Percentiles rank a stretch among this genome's conserved stretches.
Conservation (phyloP, 2,797 vertebrate genomes). For the Catamblyrhynchus diadema region DNA sequence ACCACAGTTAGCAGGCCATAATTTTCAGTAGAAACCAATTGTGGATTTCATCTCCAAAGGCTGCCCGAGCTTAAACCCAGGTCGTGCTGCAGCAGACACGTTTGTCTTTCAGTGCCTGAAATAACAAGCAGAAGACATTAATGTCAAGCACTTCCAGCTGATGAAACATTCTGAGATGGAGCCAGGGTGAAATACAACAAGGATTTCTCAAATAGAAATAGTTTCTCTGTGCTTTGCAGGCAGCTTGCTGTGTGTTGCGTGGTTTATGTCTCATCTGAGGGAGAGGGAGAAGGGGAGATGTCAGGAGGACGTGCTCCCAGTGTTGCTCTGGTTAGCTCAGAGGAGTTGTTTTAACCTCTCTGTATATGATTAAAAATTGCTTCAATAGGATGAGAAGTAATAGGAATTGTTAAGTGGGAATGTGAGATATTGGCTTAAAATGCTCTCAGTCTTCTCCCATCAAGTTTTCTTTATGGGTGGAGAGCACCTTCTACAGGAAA, state of each 20-base stretch:
- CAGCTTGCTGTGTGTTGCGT: neutral
- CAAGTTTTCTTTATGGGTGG: constrained; percentile 72
- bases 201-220: constrained; percentile 23
- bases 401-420: neutral
- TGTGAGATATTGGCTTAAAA: neutral
- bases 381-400: neutral
- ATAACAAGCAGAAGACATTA: constrained; percentile 50
- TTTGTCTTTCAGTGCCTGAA: constrained; percentile 53
- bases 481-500: constrained; percentile 72
- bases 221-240: neutral
- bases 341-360: constrained; percentile 1
- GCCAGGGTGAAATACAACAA: neutral
- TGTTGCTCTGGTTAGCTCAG: neutral
- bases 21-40: neutral
- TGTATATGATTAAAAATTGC: neutral
- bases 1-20: neutral
- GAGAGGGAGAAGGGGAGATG: neutral
- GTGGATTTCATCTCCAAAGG: neutral
- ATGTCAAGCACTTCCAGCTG: constrained; percentile 58
- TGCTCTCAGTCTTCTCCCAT: constrained; percentile 14
- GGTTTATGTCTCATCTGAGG: neutral
- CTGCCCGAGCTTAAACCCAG: neutral
- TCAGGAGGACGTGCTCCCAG: neutral
- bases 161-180: constrained; percentile 20
- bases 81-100: neutral